Percentiles rank a stretch among this genome's conserved stretches.
These are phyloP conservation scores for Lepidonotus clava DNA, from an alignment of 2,888 invertebrate species.

Conservation along the genomic window DNA sequence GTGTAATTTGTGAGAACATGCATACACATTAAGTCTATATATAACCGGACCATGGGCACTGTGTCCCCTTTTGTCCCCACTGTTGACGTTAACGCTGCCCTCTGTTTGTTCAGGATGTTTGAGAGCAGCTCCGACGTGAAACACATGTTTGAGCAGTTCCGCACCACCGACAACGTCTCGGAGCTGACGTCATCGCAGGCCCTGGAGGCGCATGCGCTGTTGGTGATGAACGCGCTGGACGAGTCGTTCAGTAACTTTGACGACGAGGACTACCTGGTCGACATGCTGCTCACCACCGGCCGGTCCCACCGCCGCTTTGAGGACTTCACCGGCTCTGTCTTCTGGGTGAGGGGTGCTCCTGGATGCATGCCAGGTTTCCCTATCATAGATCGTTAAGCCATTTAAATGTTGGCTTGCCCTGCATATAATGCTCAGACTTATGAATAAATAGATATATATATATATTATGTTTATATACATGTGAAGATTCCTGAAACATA, in stretches of 20 bases:
- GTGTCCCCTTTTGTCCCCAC: no score
- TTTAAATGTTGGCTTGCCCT: no score
- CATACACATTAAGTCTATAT: no score
- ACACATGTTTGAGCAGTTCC: constrained; percentile 83
- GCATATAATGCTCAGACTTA: no score
- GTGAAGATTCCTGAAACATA: background rate
- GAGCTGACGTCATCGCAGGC: constrained; percentile 90
- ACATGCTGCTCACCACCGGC: constrained; percentile 90
- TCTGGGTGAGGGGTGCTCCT: constrained; percentile 89
- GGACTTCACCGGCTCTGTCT: constrained; percentile 91
- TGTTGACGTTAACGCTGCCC: no score
- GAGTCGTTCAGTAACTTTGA: constrained; percentile 93
- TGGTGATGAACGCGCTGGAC: constrained; percentile 92
- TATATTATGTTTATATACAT: background rate
- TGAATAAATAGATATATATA: background rate
- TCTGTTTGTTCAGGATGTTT: constrained; percentile 85
- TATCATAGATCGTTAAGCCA: no score
- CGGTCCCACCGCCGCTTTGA: constrained; percentile 91
- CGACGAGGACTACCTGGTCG: constrained; percentile 91
- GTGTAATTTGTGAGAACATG: no score
- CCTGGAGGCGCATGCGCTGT: constrained; percentile 91
- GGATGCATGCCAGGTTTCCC: no score
- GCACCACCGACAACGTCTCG: constrained; percentile 88
- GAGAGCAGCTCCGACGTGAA: constrained; percentile 91
- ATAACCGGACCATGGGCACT: no score